phyloP scores from a whole-genome alignment of 2,113 vertebrate species.

The Lucifuga dentata region DNA sequence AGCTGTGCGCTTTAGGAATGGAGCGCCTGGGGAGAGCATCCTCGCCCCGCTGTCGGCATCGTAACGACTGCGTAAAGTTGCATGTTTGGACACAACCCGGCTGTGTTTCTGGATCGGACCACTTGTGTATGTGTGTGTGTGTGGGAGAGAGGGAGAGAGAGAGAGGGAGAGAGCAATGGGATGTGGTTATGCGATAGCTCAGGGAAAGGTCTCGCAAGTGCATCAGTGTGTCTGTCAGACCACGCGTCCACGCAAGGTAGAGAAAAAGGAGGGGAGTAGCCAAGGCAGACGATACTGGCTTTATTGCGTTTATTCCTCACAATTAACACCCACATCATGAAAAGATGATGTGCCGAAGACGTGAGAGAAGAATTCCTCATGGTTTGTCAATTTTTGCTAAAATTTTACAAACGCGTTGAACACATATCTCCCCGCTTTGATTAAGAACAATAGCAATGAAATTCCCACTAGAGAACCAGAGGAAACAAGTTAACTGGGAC shows the following conservation, averaged over 20 bases:
- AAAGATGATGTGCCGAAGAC: slow-evolving; percentile 34
- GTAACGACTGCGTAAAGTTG: slow-evolving; percentile 63
- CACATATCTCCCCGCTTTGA: slow-evolving; percentile 71
- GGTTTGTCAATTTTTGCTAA: slow-evolving; percentile 66
- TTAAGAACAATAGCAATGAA: slow-evolving; percentile 90
- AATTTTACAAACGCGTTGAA: slow-evolving; percentile 61
- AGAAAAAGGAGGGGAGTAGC: slow-evolving; percentile 21
- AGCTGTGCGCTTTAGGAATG: slow-evolving; percentile 11
- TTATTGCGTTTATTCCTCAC: slow-evolving; percentile 29
- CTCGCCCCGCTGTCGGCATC: slow-evolving; percentile 47
- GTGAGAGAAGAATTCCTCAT: slow-evolving; percentile 45
- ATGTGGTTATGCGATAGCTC: slow-evolving; percentile 54
- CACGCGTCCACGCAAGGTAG: slow-evolving; percentile 54
- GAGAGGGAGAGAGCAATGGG: slow-evolving; percentile 17
- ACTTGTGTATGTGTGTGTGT: background rate
- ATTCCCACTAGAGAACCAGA: slow-evolving; percentile 97
- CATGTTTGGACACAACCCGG: slow-evolving; percentile 27
- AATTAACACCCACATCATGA: slow-evolving; percentile 27
- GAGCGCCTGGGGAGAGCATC: slow-evolving; percentile 47
- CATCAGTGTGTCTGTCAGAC: slow-evolving; percentile 45
- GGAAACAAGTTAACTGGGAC: slow-evolving; percentile 98
- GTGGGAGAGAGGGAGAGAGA: background rate
- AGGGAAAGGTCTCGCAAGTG: slow-evolving; percentile 50
- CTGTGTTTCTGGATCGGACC: slow-evolving; percentile 48
- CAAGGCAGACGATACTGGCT: slow-evolving; percentile 67